Percentiles rank a stretch among this genome's conserved stretches.
Conservation (phyloP, 2,797 vertebrate genomes). For the Euthynnus affinis region DNA sequence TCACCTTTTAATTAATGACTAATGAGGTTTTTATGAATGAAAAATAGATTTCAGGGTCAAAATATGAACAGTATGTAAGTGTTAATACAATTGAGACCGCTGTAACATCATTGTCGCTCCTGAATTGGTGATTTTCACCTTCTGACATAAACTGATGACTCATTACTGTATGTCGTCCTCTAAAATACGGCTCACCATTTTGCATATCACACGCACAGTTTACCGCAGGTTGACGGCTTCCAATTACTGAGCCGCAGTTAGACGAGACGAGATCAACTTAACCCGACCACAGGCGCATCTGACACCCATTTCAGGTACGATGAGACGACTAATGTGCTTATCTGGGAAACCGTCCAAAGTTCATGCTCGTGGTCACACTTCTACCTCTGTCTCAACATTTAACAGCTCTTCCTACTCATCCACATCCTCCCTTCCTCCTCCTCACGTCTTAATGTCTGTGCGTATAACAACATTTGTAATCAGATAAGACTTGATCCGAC, state of each 20-base stretch:
- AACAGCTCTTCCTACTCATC: not conserved
- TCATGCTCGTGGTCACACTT: not conserved
- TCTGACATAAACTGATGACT: no score
- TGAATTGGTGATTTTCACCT: no score
- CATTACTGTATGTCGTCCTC: not conserved
- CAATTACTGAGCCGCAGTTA: no score
- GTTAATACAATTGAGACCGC: no score
- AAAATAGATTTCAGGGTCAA: no score
- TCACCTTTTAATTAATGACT: no score
- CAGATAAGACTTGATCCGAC: constrained; percentile 42
- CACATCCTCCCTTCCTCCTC: not conserved
- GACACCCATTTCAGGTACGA: not conserved
- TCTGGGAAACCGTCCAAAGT: constrained; percentile 18
- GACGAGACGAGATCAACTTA: not conserved
- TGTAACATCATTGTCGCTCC: no score
- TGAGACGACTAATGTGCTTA: not conserved
- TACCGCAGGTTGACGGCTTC: no score
- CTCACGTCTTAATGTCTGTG: not conserved
- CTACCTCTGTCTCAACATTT: not conserved
- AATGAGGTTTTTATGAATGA: no score
- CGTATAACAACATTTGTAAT: constrained; percentile 35
- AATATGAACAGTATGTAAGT: no score
- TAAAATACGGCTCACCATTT: not conserved
- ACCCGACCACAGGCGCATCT: not conserved
- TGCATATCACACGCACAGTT: no score